Evolutionary conservation across 2,113 vertebrate species (phyloP).

Genomic region (Oncorhynchus clarkii): DNA sequence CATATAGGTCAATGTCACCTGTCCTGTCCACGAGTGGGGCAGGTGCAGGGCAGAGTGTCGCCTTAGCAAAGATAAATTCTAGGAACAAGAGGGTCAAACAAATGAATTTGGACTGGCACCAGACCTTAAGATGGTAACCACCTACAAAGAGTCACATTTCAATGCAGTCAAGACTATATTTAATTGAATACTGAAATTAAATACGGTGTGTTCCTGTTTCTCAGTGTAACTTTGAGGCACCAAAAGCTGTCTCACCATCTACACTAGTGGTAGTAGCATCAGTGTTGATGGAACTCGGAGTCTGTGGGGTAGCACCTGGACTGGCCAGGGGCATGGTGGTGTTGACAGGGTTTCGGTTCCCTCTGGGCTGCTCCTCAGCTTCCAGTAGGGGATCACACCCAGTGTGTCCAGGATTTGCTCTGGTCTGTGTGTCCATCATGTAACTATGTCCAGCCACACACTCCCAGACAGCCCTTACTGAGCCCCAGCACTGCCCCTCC

Average conservation of each 20-base stretch:
- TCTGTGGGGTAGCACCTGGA: conserved; percentile 24
- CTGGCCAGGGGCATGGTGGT: conserved; percentile 6
- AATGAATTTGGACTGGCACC: neutral
- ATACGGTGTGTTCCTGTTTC: neutral
- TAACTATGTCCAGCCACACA: conserved; percentile 85
- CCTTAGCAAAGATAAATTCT: conserved; percentile 74
- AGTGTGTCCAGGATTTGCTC: neutral
- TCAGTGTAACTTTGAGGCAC: neutral
- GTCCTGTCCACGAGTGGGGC: conserved; percentile 78
- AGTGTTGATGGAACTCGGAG: conserved; percentile 29
- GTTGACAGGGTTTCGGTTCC: neutral
- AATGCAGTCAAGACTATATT: neutral
- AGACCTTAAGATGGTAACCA: neutral
- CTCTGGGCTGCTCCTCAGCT: conserved; percentile 9
- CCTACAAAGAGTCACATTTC: neutral
- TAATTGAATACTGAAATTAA: neutral
- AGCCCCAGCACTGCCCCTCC: conserved; percentile 81
- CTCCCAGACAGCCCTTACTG: conserved; percentile 83
- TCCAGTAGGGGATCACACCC: neutral
- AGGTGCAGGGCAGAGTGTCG: conserved; percentile 62
- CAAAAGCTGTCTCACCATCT: conserved; percentile 48
- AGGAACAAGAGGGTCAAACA: conserved; percentile 29
- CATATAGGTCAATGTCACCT: conserved; percentile 87
- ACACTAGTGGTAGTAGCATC: conserved; percentile 29
- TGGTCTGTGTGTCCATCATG: conserved; percentile 75